Percentiles rank a stretch among this genome's conserved stretches.
These are phyloP conservation scores for Conomelus anceps DNA, from an alignment of 2,888 invertebrate species.

Conservation along the genomic window DNA sequence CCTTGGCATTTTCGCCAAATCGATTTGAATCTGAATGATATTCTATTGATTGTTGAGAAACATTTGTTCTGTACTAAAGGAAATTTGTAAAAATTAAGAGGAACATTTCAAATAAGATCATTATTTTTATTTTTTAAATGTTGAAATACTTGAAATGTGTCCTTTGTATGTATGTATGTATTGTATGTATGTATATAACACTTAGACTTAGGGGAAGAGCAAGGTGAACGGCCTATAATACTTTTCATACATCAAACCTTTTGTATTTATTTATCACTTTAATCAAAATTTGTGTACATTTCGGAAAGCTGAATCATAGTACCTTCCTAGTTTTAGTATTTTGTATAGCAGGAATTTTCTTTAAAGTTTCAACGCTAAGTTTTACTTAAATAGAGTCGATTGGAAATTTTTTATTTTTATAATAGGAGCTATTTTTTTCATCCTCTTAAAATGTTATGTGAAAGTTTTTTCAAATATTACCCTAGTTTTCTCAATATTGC, in stretches of 20 bases:
- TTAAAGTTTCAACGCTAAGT: not conserved
- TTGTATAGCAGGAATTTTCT: not conserved
- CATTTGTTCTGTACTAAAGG: not conserved
- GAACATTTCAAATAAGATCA: not conserved
- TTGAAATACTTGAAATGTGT: conserved; percentile 1
- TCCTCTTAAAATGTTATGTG: not conserved
- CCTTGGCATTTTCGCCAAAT: conserved; percentile 3
- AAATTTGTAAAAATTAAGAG: not conserved
- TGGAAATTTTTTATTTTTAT: not conserved
- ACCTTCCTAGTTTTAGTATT: not conserved
- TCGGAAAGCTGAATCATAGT: not conserved
- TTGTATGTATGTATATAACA: conserved; percentile 30
- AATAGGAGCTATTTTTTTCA: not conserved
- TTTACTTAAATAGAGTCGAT: not conserved
- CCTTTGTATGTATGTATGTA: conserved; percentile 7
- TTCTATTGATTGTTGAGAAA: not conserved
- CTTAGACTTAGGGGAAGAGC: conserved; percentile 23
- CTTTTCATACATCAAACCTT: not conserved
- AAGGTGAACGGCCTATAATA: conserved; percentile 29
- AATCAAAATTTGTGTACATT: not conserved
- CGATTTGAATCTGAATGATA: not conserved
- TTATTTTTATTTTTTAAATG: not conserved
- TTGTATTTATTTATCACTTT: not conserved
- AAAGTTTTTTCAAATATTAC: too few relatives aligned
- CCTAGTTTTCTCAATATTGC: too few relatives aligned